Evolutionary conservation across 1,140 invertebrate genomes (phyloP).

Genomic region (Bombus pyrosoma): DNA sequence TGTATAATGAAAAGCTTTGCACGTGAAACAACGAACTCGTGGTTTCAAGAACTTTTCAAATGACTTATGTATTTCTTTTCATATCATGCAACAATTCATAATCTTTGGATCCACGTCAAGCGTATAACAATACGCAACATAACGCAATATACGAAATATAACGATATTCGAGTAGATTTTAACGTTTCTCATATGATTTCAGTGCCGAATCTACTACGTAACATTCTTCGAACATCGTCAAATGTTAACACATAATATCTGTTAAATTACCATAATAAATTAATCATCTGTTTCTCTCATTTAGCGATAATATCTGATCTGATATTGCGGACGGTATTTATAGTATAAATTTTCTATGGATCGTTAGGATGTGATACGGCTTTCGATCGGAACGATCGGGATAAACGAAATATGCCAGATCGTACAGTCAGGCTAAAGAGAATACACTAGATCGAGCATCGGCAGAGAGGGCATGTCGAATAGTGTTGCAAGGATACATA

Average conservation of each 20-base stretch:
- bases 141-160: too few species aligned
- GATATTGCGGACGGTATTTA: not conserved
- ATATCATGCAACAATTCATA: not conserved
- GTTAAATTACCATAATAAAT: not conserved
- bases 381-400: constrained; percentile 15
- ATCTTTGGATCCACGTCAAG: not conserved
- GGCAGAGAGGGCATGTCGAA: constrained; percentile 30
- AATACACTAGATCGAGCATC: constrained; percentile 31
- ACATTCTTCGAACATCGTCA: not conserved
- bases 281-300: not conserved
- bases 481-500: constrained; percentile 50
- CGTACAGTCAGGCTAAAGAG: constrained; percentile 55
- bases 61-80: not conserved
- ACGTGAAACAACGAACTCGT: not conserved
- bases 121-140: too few species aligned
- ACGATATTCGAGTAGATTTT: not conserved
- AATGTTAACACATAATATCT: not conserved
- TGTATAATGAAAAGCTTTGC: not conserved
- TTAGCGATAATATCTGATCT: not conserved
- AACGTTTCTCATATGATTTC: not conserved
- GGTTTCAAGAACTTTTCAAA: not conserved
- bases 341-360: constrained; percentile 11
- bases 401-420: constrained; percentile 69
- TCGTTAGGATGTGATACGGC: constrained; percentile 33
- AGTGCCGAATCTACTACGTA: not conserved